A percentile compares a stretch with the other conserved stretches of the same genome.
These are phyloP conservation scores for Pollimyrus isidori DNA, from an alignment of 2,113 vertebrate species.

Conservation along the genomic window DNA sequence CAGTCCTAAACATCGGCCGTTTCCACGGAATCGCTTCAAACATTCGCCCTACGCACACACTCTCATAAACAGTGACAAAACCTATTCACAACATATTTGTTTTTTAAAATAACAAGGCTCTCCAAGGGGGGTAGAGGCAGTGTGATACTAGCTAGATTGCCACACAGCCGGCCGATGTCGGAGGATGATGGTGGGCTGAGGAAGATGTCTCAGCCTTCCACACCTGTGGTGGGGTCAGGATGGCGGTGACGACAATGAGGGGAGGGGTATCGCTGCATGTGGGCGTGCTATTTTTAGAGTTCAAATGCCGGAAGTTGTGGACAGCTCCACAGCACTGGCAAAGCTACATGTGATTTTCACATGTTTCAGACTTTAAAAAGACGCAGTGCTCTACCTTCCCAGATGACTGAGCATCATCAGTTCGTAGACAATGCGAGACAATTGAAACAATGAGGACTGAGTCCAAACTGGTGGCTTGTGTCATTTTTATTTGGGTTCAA, in stretches of 20 bases:
- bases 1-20: constrained; percentile 60
- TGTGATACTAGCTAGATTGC: too few relatives aligned
- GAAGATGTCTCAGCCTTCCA: not conserved
- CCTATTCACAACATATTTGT: constrained; percentile 57
- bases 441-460: not conserved
- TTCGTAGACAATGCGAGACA: not conserved
- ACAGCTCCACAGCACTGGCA: not conserved
- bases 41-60: constrained; percentile 41
- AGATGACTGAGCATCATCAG: not conserved
- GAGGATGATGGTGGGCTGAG: not conserved
- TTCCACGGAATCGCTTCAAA: constrained; percentile 62
- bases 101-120: constrained; percentile 40
- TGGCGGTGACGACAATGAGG: not conserved
- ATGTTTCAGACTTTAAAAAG: not conserved
- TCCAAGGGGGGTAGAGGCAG: not conserved
- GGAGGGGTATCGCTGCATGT: not conserved
- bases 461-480: not conserved
- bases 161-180: too few relatives aligned
- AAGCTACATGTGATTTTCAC: not conserved
- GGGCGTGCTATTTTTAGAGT: not conserved
- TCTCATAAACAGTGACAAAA: constrained; percentile 54
- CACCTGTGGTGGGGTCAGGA: not conserved
- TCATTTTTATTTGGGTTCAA: not conserved
- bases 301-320: not conserved
- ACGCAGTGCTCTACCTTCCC: not conserved